Conservation (phyloP, 2,888 invertebrate genomes). For the Diaphora mendica region DNA sequence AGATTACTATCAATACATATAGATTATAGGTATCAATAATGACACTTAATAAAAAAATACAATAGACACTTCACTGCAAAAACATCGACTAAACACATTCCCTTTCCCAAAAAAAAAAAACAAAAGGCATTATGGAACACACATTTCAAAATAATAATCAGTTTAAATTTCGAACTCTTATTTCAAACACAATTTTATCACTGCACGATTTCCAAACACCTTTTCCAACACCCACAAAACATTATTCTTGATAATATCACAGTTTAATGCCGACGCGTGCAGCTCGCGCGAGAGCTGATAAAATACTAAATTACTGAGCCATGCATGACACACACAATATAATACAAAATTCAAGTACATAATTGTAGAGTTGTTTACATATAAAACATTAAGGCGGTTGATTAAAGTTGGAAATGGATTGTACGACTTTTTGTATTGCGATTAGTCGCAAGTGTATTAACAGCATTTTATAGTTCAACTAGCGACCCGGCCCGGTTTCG, state of each 20-base stretch:
- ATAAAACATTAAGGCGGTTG: not conserved
- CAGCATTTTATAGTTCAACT: too few relatives aligned
- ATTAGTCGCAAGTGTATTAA: slow-evolving; percentile 1
- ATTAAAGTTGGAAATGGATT: not conserved
- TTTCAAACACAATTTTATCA: not conserved
- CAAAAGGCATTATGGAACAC: not conserved
- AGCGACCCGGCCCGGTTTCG: too few relatives aligned
- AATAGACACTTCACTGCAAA: not conserved
- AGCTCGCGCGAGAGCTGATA: slow-evolving; percentile 8
- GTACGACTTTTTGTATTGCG: slow-evolving; percentile 1
- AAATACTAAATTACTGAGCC: slow-evolving; percentile 5
- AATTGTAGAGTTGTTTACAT: slow-evolving; percentile 11
- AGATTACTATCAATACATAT: not conserved
- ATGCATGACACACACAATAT: slow-evolving; percentile 1
- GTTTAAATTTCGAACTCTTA: not conserved
- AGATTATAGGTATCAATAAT: not conserved
- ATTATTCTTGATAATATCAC: not conserved
- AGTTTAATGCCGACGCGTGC: not conserved
- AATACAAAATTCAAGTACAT: slow-evolving; percentile 4
- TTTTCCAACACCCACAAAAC: not conserved
- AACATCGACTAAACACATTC: not conserved
- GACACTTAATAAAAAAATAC: not conserved
- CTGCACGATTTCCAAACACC: not conserved
- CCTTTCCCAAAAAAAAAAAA: not conserved
- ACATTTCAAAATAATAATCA: not conserved